These are phyloP conservation scores for Chirona hameri DNA, from an alignment of 2,888 invertebrate genomes.

Conservation along the genomic window DNA sequence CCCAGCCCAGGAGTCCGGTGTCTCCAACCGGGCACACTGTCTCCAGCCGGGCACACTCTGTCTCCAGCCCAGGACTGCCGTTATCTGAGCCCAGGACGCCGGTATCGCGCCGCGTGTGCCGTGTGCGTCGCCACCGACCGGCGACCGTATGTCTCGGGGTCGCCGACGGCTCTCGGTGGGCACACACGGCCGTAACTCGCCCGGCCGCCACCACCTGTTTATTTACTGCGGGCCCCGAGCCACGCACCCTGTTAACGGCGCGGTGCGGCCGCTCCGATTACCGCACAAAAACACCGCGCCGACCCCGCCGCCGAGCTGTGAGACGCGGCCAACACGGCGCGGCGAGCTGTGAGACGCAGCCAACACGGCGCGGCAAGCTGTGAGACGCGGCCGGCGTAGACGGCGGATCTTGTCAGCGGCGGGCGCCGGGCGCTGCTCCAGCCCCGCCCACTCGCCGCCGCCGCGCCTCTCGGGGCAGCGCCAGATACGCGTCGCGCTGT, in stretches of 20 bases:
- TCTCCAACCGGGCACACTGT: too few relatives aligned
- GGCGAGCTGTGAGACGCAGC: not conserved
- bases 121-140: not conserved
- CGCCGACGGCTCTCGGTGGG: not conserved
- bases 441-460: too few relatives aligned
- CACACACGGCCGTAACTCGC: not conserved
- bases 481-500: too few relatives aligned
- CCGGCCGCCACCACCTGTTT: slow-evolving; percentile 5
- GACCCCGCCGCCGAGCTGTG: not conserved
- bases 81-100: not conserved
- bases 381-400: not conserved
- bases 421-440: too few relatives aligned
- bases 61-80: too few relatives aligned
- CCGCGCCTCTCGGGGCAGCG: too few relatives aligned
- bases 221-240: not conserved
- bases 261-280: not conserved
- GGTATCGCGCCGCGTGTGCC: not conserved
- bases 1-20: too few relatives aligned
- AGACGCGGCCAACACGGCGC: not conserved
- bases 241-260: not conserved
- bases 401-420: too few relatives aligned
- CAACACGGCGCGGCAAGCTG: too few relatives aligned
- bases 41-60: too few relatives aligned
- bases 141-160: not conserved
- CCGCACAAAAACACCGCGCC: not conserved